Percentiles rank a stretch among this genome's conserved stretches.
Conservation (phyloP, 2,797 vertebrate species). For the Lophura swinhoii region DNA sequence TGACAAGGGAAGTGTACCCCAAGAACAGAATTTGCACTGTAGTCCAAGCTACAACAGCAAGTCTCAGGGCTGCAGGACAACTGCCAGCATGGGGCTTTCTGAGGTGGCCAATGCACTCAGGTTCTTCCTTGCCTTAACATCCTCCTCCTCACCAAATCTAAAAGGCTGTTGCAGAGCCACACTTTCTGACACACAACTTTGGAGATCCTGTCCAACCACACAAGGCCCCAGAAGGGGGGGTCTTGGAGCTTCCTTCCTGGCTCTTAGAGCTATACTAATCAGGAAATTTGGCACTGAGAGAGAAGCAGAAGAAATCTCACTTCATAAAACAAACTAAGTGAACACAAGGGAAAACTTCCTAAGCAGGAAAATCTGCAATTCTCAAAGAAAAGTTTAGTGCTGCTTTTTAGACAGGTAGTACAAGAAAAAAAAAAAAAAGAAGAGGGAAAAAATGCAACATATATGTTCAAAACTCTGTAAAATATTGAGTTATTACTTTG, state of each 20-base stretch:
- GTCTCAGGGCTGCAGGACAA: background rate
- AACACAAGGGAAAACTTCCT: slow-evolving; percentile 1
- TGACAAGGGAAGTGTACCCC: background rate
- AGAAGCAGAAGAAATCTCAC: slow-evolving; percentile 9
- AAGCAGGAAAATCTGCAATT: background rate
- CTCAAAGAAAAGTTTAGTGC: background rate
- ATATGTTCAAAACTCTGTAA: background rate
- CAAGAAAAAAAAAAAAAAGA: background rate
- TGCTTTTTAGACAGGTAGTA: background rate
- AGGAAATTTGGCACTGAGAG: background rate
- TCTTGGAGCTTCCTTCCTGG: background rate
- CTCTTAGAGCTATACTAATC: background rate
- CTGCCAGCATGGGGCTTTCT: background rate
- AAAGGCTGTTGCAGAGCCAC: background rate
- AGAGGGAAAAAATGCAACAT: background rate
- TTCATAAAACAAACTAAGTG: slow-evolving; percentile 38
- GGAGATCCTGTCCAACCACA: background rate
- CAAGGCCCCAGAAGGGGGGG: background rate
- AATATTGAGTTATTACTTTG: background rate
- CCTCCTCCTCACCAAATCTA: background rate
- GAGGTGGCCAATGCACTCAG: background rate
- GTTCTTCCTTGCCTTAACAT: fast-evolving
- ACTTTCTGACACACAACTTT: background rate
- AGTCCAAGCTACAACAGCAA: background rate
- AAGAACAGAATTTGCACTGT: background rate